phyloP scores from a whole-genome alignment of 2,113 vertebrate species.

The Gobiocypris rarus region DNA sequence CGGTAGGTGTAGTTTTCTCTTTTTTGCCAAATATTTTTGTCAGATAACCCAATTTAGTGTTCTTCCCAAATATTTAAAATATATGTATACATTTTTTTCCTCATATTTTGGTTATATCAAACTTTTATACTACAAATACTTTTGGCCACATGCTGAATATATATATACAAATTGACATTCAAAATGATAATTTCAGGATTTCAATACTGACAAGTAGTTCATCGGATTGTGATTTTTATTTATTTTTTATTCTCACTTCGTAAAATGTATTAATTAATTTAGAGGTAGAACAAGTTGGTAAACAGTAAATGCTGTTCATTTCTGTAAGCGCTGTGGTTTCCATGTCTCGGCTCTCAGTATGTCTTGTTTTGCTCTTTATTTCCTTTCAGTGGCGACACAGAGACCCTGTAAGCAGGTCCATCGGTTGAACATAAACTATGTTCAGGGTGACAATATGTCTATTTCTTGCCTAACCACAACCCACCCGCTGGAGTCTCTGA shows the following conservation, averaged over 20 bases:
- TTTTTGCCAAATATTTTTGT: too few species aligned
- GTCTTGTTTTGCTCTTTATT: not conserved
- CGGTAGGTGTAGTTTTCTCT: too few species aligned
- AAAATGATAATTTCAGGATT: too few species aligned
- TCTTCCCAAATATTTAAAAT: too few species aligned
- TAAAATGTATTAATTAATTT: not conserved
- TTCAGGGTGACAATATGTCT: not conserved
- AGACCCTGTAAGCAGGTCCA: not conserved
- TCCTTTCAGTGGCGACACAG: not conserved
- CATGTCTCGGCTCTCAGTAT: not conserved
- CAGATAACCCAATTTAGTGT: too few species aligned
- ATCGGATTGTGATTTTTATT: not conserved
- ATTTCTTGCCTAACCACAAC: constrained; percentile 18
- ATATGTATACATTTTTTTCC: too few species aligned
- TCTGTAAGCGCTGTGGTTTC: not conserved
- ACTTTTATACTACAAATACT: too few species aligned
- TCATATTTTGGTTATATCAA: too few species aligned
- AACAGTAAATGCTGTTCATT: not conserved
- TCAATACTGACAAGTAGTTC: not conserved
- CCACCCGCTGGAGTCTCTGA: not conserved
- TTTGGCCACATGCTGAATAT: too few species aligned
- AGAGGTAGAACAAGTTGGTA: not conserved
- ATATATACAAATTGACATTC: too few species aligned
- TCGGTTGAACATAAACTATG: not conserved
- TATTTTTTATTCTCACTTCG: not conserved